Evolutionary conservation across 2,113 vertebrate genomes (phyloP), one percentile per base, ranked within the genome.

Genomic region (Gymnogyps californianus): DNA sequence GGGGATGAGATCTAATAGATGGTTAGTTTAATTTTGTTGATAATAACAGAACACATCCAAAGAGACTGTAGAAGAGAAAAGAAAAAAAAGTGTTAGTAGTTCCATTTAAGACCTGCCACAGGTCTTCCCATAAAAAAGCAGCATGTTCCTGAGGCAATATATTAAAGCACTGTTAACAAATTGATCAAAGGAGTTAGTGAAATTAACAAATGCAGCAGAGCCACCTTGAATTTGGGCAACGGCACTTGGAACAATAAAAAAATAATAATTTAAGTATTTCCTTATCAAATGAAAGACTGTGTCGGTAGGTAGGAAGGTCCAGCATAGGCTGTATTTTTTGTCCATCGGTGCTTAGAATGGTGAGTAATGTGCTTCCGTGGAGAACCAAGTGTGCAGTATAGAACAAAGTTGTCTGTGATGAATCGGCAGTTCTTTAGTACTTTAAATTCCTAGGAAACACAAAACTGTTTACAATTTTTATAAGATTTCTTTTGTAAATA

Each of bases 391-490:
- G 10, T 69, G 74, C 78, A 90, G 78, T 49, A 80, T 7, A 91
- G 52, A 74, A 93, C 32, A 79, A 81, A 88, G 87, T 36, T 89
- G 59, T 87, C 83, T 82, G 47, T 82, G 95, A 79, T 67, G 91
- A 54, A 82, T 64, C 40, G 0, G 61, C 28, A 67, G 52, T 52
- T 89, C 96, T 76, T 93, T 89, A 96, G 79, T 64, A 93, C 28
- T 72, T 96, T 90, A 95, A 54, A 80, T 79, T 65, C 93, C 95
- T 97, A 96, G 78, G 93, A 94, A 95, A 96, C 16, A 96, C 29
- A 95, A 89, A 85, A 90, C 95, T 96, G 40, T 85, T 96, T 79
- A 95, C 17, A 57, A 47, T 70, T 75, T 90, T 87, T 66, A 25
- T 52, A 72, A 65, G 32, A 82, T 26, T 88, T 79, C 36, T 83